A percentile compares a stretch with the other conserved stretches of the same genome.
Evolutionary conservation across 2,797 vertebrate genomes (phyloP).

Genomic region (Danionella dracula): DNA sequence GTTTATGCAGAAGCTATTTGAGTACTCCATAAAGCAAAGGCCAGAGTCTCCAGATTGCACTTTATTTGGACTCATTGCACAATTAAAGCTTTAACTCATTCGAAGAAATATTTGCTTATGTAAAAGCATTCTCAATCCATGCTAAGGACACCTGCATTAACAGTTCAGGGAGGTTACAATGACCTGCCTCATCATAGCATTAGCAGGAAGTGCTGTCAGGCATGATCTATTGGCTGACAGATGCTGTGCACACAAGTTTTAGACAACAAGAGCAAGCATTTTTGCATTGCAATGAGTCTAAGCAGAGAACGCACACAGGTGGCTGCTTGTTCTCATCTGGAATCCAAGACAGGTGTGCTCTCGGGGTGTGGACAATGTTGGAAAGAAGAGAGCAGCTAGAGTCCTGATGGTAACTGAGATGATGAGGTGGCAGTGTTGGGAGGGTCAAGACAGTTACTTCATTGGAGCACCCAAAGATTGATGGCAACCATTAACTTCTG

Average conservation of each 20-base stretch:
- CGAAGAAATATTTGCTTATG: constrained; percentile 4
- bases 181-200: background rate
- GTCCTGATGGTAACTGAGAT: background rate
- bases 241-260: constrained; percentile 5
- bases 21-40: too few relatives aligned
- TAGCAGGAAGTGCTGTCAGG: background rate
- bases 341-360: constrained; percentile 68
- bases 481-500: background rate
- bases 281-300: constrained; percentile 73
- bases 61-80: too few relatives aligned
- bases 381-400: constrained; percentile 3
- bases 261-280: constrained; percentile 58
- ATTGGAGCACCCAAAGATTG: background rate
- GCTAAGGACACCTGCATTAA: background rate
- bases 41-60: too few relatives aligned
- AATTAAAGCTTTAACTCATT: background rate
- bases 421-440: background rate
- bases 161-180: background rate
- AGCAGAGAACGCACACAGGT: constrained; percentile 61
- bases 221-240: constrained; percentile 19
- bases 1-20: too few relatives aligned
- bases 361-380: constrained; percentile 15
- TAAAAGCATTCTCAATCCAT: constrained; percentile 1
- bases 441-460: background rate
- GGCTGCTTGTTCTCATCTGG: constrained; percentile 63